Evolutionary conservation across 2,797 vertebrate genomes (phyloP), one percentile per base, ranked within the genome.

Genomic region (Botia kubotai): DNA sequence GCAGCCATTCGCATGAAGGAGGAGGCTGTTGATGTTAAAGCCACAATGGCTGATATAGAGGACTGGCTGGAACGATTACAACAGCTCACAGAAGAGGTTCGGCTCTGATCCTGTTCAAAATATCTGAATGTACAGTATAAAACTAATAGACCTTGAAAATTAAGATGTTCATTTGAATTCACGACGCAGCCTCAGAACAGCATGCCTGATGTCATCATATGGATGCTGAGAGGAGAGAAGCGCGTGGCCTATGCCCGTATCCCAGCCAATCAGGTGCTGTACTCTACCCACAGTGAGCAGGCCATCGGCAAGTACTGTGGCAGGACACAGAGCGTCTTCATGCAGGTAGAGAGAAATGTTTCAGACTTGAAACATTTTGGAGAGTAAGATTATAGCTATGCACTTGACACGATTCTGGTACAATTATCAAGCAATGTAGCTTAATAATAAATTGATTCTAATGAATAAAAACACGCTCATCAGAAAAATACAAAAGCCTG

Each of bases 221-320:
- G 98, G 98, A 99, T 99, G 98, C 93, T 99, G 63, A 93, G 95
- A 4, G 98, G 97, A 4, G 97, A 99, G 90, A 98, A 95, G 80
- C 95, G 98, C 80, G 87, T 99, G 79, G 97, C 98, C 29, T 98
- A 95, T 19, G 93, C 95, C 2, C 96, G 97, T 6, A 92, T 99
- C 85, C 97, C 97, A 0, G 97, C 97, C 21, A 94, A 98, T 77
- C 91, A 95, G 75, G 91, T 99, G 80, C 91, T 99, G 10, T 98
- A 92, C 89, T 98, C 98, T 63, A 96, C 95, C 33, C 90, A 93
- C 4, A 94, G 94, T 0, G 93, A 95, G 0, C 93, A 95, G 70
- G 95, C 96, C 1, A 95, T 94, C 70, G 98, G 98, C 13, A 95
- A 94, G 86, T 93, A 96, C 36, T 99, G 97, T 66, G 98, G 98